Percentiles rank a stretch among this genome's conserved stretches.
These are phyloP conservation scores for Verasper variegatus DNA, from an alignment of 2,113 vertebrate genomes.

Conservation along the genomic window DNA sequence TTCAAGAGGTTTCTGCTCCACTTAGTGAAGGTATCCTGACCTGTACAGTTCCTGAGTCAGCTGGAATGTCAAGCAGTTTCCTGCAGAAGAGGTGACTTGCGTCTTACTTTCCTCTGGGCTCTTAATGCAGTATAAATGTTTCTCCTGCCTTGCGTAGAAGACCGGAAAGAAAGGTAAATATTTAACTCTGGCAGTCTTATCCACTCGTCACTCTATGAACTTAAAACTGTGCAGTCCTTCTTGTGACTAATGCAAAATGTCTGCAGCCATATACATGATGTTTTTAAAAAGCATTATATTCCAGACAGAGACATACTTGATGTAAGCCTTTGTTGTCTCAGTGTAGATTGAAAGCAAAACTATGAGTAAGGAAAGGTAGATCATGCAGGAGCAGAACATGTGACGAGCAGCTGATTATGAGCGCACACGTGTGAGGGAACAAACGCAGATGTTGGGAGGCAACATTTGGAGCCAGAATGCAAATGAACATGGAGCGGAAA, in stretches of 20 bases:
- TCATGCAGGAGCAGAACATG: background rate
- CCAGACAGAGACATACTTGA: slow-evolving; percentile 12
- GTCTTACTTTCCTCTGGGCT: slow-evolving; percentile 10
- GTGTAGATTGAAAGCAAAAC: slow-evolving; percentile 8
- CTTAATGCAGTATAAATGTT: slow-evolving; percentile 35
- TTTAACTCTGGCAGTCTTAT: slow-evolving; percentile 35
- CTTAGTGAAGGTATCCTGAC: slow-evolving; percentile 17
- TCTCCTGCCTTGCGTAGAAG: background rate
- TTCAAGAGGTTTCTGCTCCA: background rate
- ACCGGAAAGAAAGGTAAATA: slow-evolving; percentile 44
- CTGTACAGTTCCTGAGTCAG: slow-evolving; percentile 24
- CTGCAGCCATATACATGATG: background rate
- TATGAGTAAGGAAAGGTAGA: background rate
- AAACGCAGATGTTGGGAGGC: slow-evolving; percentile 45
- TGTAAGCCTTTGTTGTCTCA: background rate
- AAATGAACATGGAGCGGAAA: slow-evolving; percentile 39
- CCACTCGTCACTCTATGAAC: background rate
- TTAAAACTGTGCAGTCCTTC: background rate
- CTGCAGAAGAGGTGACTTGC: slow-evolving; percentile 30
- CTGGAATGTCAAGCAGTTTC: slow-evolving; percentile 48
- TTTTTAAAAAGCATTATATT: background rate
- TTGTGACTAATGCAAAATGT: background rate
- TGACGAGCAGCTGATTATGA: background rate
- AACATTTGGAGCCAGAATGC: slow-evolving; percentile 34
- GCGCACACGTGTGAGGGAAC: background rate